Evolutionary conservation across 2,797 vertebrate species (phyloP), one percentile per base, ranked within the genome.

Genomic region (Hozukius guyotensis): DNA sequence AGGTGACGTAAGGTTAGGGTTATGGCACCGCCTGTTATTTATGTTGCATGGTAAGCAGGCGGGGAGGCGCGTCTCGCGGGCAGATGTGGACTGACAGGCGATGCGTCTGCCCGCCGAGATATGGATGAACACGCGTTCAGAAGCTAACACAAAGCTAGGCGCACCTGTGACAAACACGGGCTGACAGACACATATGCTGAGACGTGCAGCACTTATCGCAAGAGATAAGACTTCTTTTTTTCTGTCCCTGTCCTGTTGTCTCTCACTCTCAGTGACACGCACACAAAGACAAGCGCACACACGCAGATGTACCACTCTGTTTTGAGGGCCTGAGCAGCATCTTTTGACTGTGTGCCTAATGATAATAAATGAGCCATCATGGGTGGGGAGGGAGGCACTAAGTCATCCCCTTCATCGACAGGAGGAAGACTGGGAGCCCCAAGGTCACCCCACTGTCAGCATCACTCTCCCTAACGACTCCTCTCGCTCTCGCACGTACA

Each of bases 291-390:
- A 34, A 36, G 56, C 13, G 2, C 75, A 75, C 82, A 52, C 49
- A 83, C 61, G 27, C 76, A 81, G 77, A 87, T 59, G 22, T 36
- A 83, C 69, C 25, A 61, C 89, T 91, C 81, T 46, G 91, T 91
- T 91, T 90, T 93, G 81, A 87, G 88, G 91, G 85, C 82, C 90
- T 72, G 90, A 90, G 95, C 85, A 92, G 89, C 94, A 90, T 95
- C 94, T 94, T 94, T 89, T 91, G 90, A 94, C 94, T 95, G 91
- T 91, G 86, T 95, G 90, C 85, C 80, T 97, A 97, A 97, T 96
- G 91, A 96, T 95, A 97, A 96, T 78, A 94, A 96, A 97, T 96
- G 93, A 92, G 89, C 96, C 95, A 94, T 91, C 95, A 93, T 93
- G 92, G 94, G 92, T 86, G 89, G 86, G 92, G 91, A 93, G 90